These are phyloP conservation scores for Drosophila takahashii DNA, from an alignment of 1,140 invertebrate genomes.

Conservation along the genomic window DNA sequence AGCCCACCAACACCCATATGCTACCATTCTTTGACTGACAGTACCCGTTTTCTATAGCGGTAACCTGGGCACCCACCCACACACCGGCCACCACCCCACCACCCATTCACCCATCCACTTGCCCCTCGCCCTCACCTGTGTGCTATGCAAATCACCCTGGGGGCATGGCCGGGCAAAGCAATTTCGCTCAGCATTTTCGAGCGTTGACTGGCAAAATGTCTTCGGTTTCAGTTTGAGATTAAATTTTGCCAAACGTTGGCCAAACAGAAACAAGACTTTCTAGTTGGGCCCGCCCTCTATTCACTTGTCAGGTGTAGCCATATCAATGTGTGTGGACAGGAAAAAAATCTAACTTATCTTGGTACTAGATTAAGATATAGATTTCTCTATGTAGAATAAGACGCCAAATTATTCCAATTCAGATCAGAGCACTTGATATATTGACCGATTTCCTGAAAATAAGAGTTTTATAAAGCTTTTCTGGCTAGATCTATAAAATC, in stretches of 20 bases:
- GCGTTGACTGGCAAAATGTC: conserved; percentile 61
- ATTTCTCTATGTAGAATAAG: no score
- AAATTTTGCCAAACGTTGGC: conserved; percentile 68
- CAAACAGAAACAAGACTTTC: conserved; percentile 68
- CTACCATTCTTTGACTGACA: conserved; percentile 4
- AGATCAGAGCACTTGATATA: no score
- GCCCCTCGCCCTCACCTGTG: conserved; percentile 19
- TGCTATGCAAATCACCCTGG: conserved; percentile 66
- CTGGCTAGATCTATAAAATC: no score
- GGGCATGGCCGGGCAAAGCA: conserved; percentile 64
- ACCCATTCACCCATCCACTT: not conserved
- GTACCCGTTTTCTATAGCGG: not conserved
- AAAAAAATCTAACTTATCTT: not conserved
- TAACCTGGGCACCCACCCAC: not conserved
- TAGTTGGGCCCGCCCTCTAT: conserved; percentile 47
- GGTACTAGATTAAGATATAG: not conserved
- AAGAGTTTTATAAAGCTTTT: no score
- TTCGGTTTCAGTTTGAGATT: conserved; percentile 79
- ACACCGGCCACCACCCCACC: no score
- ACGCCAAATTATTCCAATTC: no score
- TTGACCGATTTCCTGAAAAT: no score
- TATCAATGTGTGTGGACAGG: not conserved
- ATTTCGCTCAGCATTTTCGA: conserved; percentile 65
- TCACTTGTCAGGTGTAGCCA: conserved; percentile 8
- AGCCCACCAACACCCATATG: not conserved